Conservation (phyloP, 2,888 invertebrate species). For the Athalia rosae region DNA sequence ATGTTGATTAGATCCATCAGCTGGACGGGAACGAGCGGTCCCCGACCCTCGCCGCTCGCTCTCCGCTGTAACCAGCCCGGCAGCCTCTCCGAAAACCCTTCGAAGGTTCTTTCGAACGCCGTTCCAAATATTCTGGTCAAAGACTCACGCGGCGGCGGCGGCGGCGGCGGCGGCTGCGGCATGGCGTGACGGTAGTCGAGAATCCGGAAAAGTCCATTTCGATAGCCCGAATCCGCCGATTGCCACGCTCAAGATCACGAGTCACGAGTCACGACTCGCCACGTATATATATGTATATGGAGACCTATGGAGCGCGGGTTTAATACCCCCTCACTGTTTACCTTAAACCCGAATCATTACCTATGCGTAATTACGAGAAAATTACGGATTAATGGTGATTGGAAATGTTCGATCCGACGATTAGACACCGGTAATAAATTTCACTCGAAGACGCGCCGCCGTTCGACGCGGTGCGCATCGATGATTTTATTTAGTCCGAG, state of each 20-base stretch:
- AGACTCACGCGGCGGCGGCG: conserved; percentile 3
- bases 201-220: conserved; percentile 10
- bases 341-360: no score
- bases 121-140: background rate
- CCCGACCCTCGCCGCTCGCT: conserved; percentile 50
- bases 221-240: background rate
- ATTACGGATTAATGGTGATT: no score
- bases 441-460: no score
- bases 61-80: background rate
- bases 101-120: conserved; percentile 7
- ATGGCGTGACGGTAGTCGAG: background rate
- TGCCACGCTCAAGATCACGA: conserved; percentile 4
- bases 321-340: no score
- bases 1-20: conserved; percentile 74
- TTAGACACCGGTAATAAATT: no score
- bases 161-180: background rate
- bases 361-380: no score
- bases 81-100: conserved; percentile 47
- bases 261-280: background rate
- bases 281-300: background rate
- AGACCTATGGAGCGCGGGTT: background rate
- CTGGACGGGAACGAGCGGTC: conserved; percentile 58
- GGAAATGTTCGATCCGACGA: no score
- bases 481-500: background rate
- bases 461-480: no score